Evolutionary conservation across 2,888 invertebrate species (phyloP).

Genomic region (Diabrotica balteata): DNA sequence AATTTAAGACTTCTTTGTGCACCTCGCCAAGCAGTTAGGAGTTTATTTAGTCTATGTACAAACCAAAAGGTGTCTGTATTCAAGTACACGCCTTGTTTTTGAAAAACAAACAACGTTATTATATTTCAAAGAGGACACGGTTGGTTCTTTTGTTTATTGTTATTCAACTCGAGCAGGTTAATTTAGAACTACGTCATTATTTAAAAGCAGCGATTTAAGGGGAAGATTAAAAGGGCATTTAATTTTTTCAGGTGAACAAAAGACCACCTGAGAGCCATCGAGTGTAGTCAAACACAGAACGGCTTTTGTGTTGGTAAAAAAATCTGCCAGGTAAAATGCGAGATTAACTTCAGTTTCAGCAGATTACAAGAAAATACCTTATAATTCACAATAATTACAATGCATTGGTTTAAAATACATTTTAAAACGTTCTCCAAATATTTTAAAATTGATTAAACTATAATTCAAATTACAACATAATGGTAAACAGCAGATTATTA

Average conservation of each 20-base stretch:
- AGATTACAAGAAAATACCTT: no score
- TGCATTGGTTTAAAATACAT: no score
- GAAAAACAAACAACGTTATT: slow-evolving; percentile 38
- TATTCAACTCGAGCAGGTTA: slow-evolving; percentile 33
- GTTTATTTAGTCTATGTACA: slow-evolving; percentile 44
- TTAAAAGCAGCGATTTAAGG: slow-evolving; percentile 26
- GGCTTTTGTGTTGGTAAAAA: background rate
- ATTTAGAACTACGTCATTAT: slow-evolving; percentile 30
- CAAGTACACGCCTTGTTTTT: slow-evolving; percentile 31
- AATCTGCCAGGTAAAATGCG: no score
- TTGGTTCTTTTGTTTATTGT: slow-evolving; percentile 36
- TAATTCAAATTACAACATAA: no score
- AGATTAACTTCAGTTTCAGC: no score
- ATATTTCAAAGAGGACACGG: slow-evolving; percentile 32
- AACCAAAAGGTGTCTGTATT: slow-evolving; percentile 38
- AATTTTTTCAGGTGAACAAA: slow-evolving; percentile 14
- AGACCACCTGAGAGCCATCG: slow-evolving; percentile 19
- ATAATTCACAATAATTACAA: no score
- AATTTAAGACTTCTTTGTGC: slow-evolving; percentile 49
- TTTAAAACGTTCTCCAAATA: no score
- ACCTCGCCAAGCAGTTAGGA: slow-evolving; percentile 33
- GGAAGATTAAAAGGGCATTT: slow-evolving; percentile 20
- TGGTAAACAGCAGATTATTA: no score
- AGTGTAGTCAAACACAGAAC: slow-evolving; percentile 8
- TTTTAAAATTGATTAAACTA: no score